Base-by-base conservation (phyloP, 1,140 invertebrate species). In the Zaprionus lachaisei region DNA sequence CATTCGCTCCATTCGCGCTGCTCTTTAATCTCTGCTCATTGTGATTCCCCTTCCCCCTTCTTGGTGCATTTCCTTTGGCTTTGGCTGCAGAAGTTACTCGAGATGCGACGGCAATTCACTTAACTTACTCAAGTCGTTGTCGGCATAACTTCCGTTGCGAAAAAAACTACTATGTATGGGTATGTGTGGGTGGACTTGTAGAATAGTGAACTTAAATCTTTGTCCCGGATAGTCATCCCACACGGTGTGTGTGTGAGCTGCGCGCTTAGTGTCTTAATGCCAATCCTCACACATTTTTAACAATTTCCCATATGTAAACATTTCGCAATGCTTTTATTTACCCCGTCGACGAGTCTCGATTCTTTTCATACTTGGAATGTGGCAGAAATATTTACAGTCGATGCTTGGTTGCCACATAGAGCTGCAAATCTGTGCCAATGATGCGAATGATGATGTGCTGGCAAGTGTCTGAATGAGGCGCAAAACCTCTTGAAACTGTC, bases 41-140 rank as follows among this genome's bases (percentile, higher is more conserved):
- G 38, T 61, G 62, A 51, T 67, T 31, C 76, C 11, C 34, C 41
- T 51, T 49, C n/a, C 20, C 15, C 58, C 69, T 61, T 66, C 58
- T 73, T 75, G 66, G 60, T 55, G 77, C 77, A 80, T 87, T 84
- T 89, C 70, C 75, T 78, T 70, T 78, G 20, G 71, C 73, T 38
- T 56, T 20, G 5, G 24, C 67, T 74, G 56, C 72, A 51, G 72
- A 71, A 66, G 54, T 63, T 60, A 31, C 49, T 65, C 41, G 51
- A 51, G 75, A 66, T 80, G 69, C 77, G 73, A 73, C 71, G 68
- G 84, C 84, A 87, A 84, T 87, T 87, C 84, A 87, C 84, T 84
- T 90, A 87, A 89, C 78, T 90, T 81, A 89, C 85, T 89, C 84
- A 90, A 87, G 84, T 87, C 84, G 84, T 89, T 87, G 84, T 83